These are phyloP conservation scores for Stomorhina lunata DNA, from an alignment of 2,888 invertebrate species.

Conservation along the genomic window DNA sequence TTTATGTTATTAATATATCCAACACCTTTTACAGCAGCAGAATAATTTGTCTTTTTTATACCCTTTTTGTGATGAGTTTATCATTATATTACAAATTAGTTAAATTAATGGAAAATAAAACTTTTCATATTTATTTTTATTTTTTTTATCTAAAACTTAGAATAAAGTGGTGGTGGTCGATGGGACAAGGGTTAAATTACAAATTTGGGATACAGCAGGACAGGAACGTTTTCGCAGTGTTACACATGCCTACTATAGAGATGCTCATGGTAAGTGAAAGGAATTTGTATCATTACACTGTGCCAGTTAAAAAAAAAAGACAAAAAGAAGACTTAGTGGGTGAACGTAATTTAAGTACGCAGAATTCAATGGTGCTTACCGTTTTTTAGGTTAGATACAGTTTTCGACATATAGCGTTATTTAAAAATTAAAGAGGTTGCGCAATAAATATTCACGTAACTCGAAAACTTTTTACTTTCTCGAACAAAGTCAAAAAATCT, in stretches of 20 bases:
- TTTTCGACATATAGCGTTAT: too few relatives aligned
- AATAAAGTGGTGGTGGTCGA: slow-evolving; percentile 92
- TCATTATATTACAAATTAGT: not conserved
- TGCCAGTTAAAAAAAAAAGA: not conserved
- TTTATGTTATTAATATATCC: not conserved
- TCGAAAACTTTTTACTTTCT: too few relatives aligned
- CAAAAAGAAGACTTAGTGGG: not conserved
- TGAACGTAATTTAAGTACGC: too few relatives aligned
- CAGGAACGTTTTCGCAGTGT: slow-evolving; percentile 96
- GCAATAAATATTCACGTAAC: too few relatives aligned
- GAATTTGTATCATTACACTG: not conserved
- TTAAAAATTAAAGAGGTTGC: too few relatives aligned
- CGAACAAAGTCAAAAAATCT: too few relatives aligned
- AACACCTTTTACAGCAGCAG: slow-evolving; percentile 31
- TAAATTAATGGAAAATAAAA: not conserved
- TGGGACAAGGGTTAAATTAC: slow-evolving; percentile 93
- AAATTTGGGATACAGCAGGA: slow-evolving; percentile 98
- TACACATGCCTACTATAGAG: slow-evolving; percentile 96
- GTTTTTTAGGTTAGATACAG: too few relatives aligned
- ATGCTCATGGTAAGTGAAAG: slow-evolving; percentile 89
- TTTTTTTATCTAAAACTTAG: slow-evolving; percentile 80
- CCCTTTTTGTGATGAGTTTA: not conserved
- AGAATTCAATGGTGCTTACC: too few relatives aligned
- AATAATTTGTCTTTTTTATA: not conserved
- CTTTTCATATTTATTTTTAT: not conserved